A percentile compares a stretch with the other conserved stretches of the same genome.
Conservation (phyloP, 2,113 vertebrate species). For the Alces alces region DNA sequence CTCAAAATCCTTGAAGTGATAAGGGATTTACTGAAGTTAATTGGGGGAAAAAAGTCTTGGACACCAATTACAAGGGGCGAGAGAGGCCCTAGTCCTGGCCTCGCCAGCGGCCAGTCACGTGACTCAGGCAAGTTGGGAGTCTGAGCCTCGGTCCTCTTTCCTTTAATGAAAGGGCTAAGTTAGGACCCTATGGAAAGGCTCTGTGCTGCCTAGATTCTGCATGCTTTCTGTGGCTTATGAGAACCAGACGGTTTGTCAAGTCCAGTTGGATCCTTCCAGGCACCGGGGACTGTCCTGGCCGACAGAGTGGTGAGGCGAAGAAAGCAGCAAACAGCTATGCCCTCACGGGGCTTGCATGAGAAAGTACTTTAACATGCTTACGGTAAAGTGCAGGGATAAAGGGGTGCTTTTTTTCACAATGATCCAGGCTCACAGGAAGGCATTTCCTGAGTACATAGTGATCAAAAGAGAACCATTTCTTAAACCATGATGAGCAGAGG, state of each 20-base stretch:
- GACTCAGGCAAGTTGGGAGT: not conserved
- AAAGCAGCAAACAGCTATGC: not conserved
- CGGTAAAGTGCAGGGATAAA: not conserved
- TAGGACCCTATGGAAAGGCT: not conserved
- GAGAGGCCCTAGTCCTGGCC: not conserved
- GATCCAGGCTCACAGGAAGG: not conserved
- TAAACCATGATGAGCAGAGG: not conserved
- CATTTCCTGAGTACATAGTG: not conserved
- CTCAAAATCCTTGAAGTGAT: not conserved
- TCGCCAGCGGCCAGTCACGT: rapidly evolving
- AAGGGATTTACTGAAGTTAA: not conserved
- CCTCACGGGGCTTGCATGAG: not conserved
- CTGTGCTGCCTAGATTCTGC: not conserved
- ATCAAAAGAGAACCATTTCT: not conserved
- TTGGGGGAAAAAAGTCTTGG: not conserved
- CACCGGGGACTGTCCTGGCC: not conserved
- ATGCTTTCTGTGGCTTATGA: not conserved
- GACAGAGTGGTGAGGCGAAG: not conserved
- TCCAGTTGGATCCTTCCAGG: not conserved
- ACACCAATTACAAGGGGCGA: not conserved
- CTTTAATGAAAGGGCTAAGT: not conserved
- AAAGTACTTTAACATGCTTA: not conserved
- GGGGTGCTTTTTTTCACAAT: not conserved
- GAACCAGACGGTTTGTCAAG: not conserved
- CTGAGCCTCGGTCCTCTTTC: not conserved